Evolutionary conservation across 2,888 invertebrate genomes (phyloP), one percentile per base, ranked within the genome.

Genomic region (Aspidiotus rigidus): DNA sequence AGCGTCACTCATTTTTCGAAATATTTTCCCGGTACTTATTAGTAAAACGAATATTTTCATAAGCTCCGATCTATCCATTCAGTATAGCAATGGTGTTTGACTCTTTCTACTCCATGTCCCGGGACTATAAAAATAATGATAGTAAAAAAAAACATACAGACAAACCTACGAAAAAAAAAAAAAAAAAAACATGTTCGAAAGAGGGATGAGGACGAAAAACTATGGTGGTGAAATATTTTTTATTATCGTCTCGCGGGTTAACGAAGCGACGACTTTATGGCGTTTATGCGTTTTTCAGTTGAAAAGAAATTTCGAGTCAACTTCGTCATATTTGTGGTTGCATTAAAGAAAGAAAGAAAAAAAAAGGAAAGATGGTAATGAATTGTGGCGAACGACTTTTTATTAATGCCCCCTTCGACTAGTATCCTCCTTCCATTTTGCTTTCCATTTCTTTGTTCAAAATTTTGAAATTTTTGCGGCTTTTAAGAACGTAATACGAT

Each of bases 361-460:
- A 28, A 28, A 5, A 28, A 64, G 55, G 16, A 49, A 54, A 64
- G 53, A 64, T 64, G 64, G 55, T 64, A 64, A 64, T 64, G 64
- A 64, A 54, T 64, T 64, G 64, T 64, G 64, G 64, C 64, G 55
- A 64, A 64, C 54, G 64, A 64, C 64, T 64, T 64, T 64, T 55
- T 64, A 64, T 64, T 55, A 64, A 64, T 64, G 11, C 54, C 64
- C 56, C 49, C n/a, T 49, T 13, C n/a, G 49, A 49, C 2, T 28
- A 28, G 28, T 28, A n/a, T 49, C 49, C 49, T 49, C 49, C 49
- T 11, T n/a, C n/a, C 6, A 13, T 49, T 49, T 49, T 28, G 28
- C 28, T 28, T 28, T 28, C 28, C 1, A 28, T 28, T n/a, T 11
- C 49, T 49, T 49, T 49, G 49, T 49, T 49, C 49, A 49, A 49